Evolutionary conservation across 2,888 invertebrate species (phyloP).

Genomic region (Therioaphis trifolii): DNA sequence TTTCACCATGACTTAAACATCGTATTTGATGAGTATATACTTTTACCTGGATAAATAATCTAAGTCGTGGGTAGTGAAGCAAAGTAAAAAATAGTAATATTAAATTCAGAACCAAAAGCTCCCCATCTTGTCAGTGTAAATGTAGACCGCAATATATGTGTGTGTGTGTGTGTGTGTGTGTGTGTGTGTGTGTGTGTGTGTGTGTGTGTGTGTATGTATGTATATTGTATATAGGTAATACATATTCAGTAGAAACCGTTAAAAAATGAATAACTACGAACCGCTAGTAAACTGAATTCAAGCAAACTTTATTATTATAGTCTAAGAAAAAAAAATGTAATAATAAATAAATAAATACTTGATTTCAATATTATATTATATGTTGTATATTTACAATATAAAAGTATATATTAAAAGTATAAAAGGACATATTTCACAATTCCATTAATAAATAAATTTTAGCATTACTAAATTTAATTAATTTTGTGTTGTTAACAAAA

Average conservation of each 20-base stretch:
- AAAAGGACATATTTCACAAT: too few relatives aligned
- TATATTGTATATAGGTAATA: background rate
- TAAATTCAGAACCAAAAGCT: constrained; percentile 31
- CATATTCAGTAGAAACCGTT: background rate
- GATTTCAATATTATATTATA: too few relatives aligned
- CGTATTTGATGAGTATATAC: background rate
- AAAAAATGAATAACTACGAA: background rate
- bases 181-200: too few relatives aligned
- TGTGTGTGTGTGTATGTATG: background rate
- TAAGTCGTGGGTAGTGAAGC: background rate
- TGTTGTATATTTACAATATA: too few relatives aligned
- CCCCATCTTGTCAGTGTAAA: background rate
- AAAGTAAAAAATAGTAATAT: constrained; percentile 21
- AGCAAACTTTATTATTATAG: background rate
- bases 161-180: background rate
- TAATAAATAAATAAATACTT: too few relatives aligned
- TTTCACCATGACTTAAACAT: background rate
- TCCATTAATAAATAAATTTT: too few relatives aligned
- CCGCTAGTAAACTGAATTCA: background rate
- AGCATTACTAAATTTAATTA: too few relatives aligned
- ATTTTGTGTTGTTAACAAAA: too few relatives aligned
- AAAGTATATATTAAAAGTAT: too few relatives aligned
- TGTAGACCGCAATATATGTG: background rate
- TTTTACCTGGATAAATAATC: background rate
- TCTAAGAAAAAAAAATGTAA: background rate